Evolutionary conservation across 2,113 vertebrate genomes (phyloP).

Genomic region (Archocentrus centrarchus): DNA sequence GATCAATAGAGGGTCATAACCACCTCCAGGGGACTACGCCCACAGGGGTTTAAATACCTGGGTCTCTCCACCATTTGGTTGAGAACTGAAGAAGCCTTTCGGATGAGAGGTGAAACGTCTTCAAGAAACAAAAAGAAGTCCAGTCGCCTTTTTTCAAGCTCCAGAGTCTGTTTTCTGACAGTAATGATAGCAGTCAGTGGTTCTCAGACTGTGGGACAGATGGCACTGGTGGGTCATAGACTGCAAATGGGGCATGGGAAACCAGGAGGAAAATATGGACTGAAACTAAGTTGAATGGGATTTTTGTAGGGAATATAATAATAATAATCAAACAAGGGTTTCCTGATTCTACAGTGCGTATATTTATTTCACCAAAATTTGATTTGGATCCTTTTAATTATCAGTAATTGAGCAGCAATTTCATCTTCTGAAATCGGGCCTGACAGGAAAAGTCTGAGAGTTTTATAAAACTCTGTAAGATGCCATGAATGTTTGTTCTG

Average conservation of each 20-base stretch:
- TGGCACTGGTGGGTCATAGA: neutral
- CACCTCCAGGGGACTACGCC: no score
- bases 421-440: neutral
- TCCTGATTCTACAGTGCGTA: neutral
- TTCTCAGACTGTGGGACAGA: neutral
- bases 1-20: no score
- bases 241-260: neutral
- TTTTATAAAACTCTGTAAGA: neutral
- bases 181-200: fast-evolving
- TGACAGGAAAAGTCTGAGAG: neutral
- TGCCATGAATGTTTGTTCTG: neutral
- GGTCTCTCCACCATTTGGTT: no score
- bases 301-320: no score
- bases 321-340: no score
- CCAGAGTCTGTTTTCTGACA: neutral
- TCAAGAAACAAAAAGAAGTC: no score
- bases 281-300: neutral
- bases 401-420: neutral
- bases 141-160: no score
- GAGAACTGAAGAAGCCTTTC: no score
- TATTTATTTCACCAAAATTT: fast-evolving
- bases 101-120: no score
- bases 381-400: neutral
- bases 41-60: no score
- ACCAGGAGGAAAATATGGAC: neutral